Base-by-base conservation (phyloP, 2,797 vertebrate genomes). In the Coregonus sp. region DNA sequence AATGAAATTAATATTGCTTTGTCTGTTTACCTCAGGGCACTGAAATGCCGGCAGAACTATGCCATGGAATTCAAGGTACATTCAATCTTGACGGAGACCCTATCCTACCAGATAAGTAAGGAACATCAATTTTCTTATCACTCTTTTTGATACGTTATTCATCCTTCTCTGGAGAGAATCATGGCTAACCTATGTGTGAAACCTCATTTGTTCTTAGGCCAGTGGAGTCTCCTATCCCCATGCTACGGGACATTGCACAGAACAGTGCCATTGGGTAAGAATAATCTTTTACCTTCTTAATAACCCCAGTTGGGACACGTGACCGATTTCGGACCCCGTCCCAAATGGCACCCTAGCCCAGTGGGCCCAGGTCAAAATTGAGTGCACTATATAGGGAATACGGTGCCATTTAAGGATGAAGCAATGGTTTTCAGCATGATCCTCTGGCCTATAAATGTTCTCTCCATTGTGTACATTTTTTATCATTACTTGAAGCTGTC, bases 81-180 rank as follows among this genome's bases (percentile, higher is more conserved):
- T 93, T 99, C 81, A 91, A 89, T 7, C 94, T 97, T 16, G 95
- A 97, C 72, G 92, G 94, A 79, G 90, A 96, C 72, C 96, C 97
- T 0, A 90, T 99, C 87, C 95, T 99, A 75, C 98, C 97, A 63
- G 95, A 98, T 20, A 92, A 96, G 98, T 99, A 95, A 96, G 96
- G 82, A 85, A 73, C 76, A 72, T 29, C 33, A 74, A 40, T 35
- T 86, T 83, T 78, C 15, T 79, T 70, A 75, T 63, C 75, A 4
- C 74, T n/a, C 51, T 33, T 73, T 72, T n/a, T 7, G 7, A 35
- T 18, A 40, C 35, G 4, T 40, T n/a, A 69, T 69, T 37, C n/a
- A 11, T 70, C 4, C 4, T 47, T 40, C 35, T 47, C 15, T 47
- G 68, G 1, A 7, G 37, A 52, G 29, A 29, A 25, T 72, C 25